Base-by-base conservation (phyloP, 1,140 invertebrate species). In the Maniola jurtina region DNA sequence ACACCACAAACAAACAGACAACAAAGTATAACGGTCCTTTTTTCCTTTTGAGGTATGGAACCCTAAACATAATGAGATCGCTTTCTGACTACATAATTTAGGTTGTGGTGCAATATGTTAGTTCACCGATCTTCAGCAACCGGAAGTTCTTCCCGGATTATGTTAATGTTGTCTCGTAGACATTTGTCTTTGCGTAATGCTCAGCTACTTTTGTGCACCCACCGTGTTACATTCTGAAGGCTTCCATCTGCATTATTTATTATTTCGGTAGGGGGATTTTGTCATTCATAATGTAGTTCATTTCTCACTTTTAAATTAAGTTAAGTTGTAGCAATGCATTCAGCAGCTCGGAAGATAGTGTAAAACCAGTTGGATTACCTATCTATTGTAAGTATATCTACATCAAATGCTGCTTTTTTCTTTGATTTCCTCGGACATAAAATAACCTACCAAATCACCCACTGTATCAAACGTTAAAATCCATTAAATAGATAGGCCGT, bases 151-250 rank as follows among this genome's bases (percentile, higher is more conserved):
- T 70, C 68, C 64, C 62, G 81, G 83, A 85, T 88, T 88, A 88
- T 88, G 86, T 80, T 88, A 88, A 88, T 88, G 78, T 70, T 75
- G 80, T 81, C 78, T 85, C 81, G 72, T 62, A 81, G 76, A 86
- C 81, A 86, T 86, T 86, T 88, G 80, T 88, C 84, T 88, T 81
- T 83, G 67, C 75, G 76, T 88, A 86, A 84, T 82, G 74, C 78
- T 66, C 68, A 79, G 81, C 78, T 80, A 79, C 80, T 66, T 80
- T 76, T 73, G 72, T 69, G 72, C 75, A 71, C 61, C 58, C 33
- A 58, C 63, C 55, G 45, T 58, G 36, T 64, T 58, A 84, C 80
- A 83, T 80, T 83, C 67, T 75, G 66, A 83, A 82, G 71, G 52
- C 36, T 55, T 76, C 78, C 61, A 61, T 54, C 67, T 64, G 54